A percentile compares a stretch with the other conserved stretches of the same genome.
These are phyloP conservation scores for Colletes gigas DNA, from an alignment of 1,140 invertebrate genomes.

Conservation along the genomic window DNA sequence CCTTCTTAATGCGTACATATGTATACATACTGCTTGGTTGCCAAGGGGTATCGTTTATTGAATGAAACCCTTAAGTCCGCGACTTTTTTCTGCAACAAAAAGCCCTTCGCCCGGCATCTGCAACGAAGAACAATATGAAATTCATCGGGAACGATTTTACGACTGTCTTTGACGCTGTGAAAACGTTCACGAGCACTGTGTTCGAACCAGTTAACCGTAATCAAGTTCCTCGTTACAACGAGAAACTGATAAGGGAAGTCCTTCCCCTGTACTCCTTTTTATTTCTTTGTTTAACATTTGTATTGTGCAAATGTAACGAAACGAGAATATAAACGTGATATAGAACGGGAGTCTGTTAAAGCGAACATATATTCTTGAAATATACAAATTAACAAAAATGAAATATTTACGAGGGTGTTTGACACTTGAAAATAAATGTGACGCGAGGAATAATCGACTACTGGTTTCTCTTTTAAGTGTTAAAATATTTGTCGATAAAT, in stretches of 20 bases:
- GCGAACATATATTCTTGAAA: too few species aligned
- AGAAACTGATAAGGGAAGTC: conserved; percentile 2
- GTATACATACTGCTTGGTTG: conserved; percentile 34
- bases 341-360: too few species aligned
- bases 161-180: conserved; percentile 17
- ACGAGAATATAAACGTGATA: too few species aligned
- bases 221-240: not conserved
- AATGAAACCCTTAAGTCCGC: conserved; percentile 46
- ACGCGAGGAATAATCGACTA: too few species aligned
- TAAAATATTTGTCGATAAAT: too few species aligned
- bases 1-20: conserved; percentile 46
- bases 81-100: conserved; percentile 30
- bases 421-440: too few species aligned
- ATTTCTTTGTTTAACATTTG: not conserved
- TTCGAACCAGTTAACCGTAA: not conserved
- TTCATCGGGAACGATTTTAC: conserved; percentile 30
- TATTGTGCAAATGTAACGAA: too few species aligned
- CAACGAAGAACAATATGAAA: conserved; percentile 21
- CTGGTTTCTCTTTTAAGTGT: too few species aligned
- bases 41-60: conserved; percentile 53
- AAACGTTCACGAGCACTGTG: conserved; percentile 5
- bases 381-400: too few species aligned
- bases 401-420: too few species aligned
- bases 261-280: not conserved
- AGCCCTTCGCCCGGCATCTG: not conserved